Evolutionary conservation across 2,888 invertebrate genomes (phyloP).

Genomic region (Chrysolina americana): DNA sequence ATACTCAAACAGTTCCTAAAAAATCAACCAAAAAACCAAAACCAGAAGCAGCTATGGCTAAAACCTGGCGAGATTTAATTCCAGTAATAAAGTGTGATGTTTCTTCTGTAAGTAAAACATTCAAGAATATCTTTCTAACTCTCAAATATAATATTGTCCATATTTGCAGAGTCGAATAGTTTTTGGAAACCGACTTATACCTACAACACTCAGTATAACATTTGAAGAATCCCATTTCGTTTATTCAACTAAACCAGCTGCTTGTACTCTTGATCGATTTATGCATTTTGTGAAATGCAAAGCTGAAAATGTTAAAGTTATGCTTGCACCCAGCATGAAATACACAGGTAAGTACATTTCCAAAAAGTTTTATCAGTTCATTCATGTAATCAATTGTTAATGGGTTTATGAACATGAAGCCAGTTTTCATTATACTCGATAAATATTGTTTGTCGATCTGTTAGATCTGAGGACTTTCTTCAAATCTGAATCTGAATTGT

Average conservation of each 20-base stretch:
- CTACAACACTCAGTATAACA: conserved; percentile 92
- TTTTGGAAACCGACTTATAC: conserved; percentile 95
- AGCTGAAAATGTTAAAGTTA: conserved; percentile 95
- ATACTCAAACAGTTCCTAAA: conserved; percentile 51
- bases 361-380: background rate
- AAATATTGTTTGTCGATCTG: no score
- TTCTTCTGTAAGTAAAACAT: conserved; percentile 78
- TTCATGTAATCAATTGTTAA: no score
- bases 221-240: conserved; percentile 95
- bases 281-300: conserved; percentile 97
- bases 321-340: conserved; percentile 96
- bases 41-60: conserved; percentile 87
- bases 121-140: conserved; percentile 18
- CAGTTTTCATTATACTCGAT: no score
- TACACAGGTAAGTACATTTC: conserved; percentile 76
- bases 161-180: conserved; percentile 85
- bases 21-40: conserved; percentile 68
- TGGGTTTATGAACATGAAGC: no score
- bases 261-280: conserved; percentile 92
- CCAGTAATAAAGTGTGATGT: conserved; percentile 97
- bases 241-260: conserved; percentile 96
- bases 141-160: conserved; percentile 25
- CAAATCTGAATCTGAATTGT: no score
- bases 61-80: conserved; percentile 95
- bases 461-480: no score